Conservation (phyloP, 2,888 invertebrate genomes). For the Lottia gigantea region DNA sequence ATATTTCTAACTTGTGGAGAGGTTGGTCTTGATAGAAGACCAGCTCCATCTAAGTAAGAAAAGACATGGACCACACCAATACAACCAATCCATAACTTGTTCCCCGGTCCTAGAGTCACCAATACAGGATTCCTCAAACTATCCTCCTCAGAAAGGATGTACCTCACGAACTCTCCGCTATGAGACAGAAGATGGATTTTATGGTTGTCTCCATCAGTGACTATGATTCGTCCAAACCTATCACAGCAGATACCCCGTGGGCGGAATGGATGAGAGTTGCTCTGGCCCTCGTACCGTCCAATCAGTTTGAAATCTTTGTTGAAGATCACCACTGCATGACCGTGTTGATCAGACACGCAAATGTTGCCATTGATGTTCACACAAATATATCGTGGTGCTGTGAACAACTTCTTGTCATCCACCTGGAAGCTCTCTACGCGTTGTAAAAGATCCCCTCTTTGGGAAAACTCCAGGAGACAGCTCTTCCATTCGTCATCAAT, state of each 20-base stretch:
- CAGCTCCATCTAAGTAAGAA: constrained; percentile 22
- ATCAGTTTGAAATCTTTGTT: constrained; percentile 27
- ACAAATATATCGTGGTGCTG: constrained; percentile 45
- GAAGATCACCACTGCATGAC: constrained; percentile 39
- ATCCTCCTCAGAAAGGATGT: constrained; percentile 36
- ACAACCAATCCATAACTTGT: constrained; percentile 48
- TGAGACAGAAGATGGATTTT: constrained; percentile 39
- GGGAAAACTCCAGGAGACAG: constrained; percentile 17
- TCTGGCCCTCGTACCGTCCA: constrained; percentile 21
- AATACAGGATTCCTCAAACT: constrained; percentile 42
- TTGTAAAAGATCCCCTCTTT: constrained; percentile 15
- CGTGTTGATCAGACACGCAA: constrained; percentile 43
- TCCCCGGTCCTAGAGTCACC: constrained; percentile 43
- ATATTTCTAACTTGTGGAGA: background rate
- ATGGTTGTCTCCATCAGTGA: constrained; percentile 48
- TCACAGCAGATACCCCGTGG: constrained; percentile 51
- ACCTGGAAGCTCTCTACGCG: background rate
- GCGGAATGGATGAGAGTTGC: constrained; percentile 34
- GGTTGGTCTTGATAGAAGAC: background rate
- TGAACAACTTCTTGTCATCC: constrained; percentile 41
- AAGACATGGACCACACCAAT: constrained; percentile 26
- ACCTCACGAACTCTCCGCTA: constrained; percentile 39
- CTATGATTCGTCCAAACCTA: constrained; percentile 48
- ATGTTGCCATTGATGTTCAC: constrained; percentile 51
- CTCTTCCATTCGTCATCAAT: constrained; percentile 10